Percentiles rank a stretch among this genome's conserved stretches.
These are phyloP conservation scores for Rallus crepitans DNA, from an alignment of 2,797 vertebrate species.

Conservation along the genomic window DNA sequence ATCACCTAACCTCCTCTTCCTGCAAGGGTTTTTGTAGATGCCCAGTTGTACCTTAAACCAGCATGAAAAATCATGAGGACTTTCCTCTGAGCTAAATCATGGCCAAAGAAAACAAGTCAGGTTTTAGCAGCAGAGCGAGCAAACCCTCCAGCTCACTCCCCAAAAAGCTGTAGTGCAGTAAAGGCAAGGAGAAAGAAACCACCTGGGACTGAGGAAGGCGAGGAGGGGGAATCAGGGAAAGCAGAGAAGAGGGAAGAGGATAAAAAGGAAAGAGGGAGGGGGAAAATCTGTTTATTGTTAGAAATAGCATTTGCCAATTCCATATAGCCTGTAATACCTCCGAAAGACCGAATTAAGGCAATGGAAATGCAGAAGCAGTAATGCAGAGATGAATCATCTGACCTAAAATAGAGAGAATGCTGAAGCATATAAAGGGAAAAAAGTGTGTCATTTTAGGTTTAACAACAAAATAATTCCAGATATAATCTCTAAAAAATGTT, in stretches of 20 bases:
- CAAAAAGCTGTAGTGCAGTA: background rate
- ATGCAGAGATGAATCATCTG: constrained; percentile 66
- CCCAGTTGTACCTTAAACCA: background rate
- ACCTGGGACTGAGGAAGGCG: background rate
- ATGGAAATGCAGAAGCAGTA: constrained; percentile 55
- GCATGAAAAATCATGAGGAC: background rate
- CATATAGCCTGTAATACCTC: constrained; percentile 14
- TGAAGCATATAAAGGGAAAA: constrained; percentile 43
- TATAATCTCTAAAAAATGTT: background rate
- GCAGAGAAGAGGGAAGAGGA: background rate
- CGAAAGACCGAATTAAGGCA: constrained; percentile 58
- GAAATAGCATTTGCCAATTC: constrained; percentile 29
- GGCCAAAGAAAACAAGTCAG: background rate
- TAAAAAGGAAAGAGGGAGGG: background rate
- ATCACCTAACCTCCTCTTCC: background rate
- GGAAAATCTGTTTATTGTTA: background rate
- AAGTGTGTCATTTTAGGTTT: constrained; percentile 55
- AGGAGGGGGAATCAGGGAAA: background rate
- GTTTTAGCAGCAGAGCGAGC: background rate
- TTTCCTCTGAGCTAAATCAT: background rate
- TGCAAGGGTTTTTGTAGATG: background rate
- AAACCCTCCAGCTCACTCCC: background rate
- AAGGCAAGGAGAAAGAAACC: background rate
- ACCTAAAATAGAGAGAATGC: constrained; percentile 54
- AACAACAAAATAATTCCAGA: constrained; percentile 37